Evolutionary conservation across 2,888 invertebrate genomes (phyloP).

Genomic region (Rhamnusium bicolor): DNA sequence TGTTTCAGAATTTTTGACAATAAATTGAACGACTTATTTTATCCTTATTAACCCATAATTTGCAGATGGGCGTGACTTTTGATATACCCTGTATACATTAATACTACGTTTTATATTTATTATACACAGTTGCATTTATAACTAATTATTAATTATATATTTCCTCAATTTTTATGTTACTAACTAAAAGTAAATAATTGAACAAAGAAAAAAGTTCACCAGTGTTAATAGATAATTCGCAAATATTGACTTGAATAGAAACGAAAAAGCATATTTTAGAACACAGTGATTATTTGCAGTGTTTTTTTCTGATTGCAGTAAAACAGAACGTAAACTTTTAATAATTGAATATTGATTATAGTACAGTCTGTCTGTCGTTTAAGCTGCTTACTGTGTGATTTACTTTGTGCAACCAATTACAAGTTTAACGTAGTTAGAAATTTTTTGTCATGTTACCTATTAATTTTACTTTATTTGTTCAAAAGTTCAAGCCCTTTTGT

Average conservation of each 20-base stretch:
- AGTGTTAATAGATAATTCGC: conserved; percentile 53
- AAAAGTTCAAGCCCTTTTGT: conserved; percentile 47
- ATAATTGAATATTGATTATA: conserved; percentile 62
- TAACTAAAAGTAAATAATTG: conserved; percentile 45
- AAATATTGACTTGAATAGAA: conserved; percentile 53
- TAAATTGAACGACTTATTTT: no score
- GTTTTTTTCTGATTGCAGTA: conserved; percentile 50
- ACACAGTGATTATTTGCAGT: conserved; percentile 49
- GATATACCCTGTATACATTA: no score
- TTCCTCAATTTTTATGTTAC: conserved; percentile 42
- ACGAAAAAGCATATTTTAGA: conserved; percentile 48
- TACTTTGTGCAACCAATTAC: conserved; percentile 66
- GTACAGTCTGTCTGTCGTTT: conserved; percentile 46
- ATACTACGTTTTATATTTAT: no score
- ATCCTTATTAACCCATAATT: no score
- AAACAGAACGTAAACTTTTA: conserved; percentile 60
- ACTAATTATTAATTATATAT: no score
- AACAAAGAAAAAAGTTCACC: conserved; percentile 45
- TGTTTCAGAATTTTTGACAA: no score
- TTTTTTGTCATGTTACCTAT: conserved; percentile 52
- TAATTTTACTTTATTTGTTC: conserved; percentile 51
- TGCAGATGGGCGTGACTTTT: no score
- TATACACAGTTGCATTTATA: no score
- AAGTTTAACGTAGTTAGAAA: conserved; percentile 60
- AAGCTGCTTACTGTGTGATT: conserved; percentile 62